phyloP scores from a whole-genome alignment of 2,113 vertebrate genomes.

The Mesoclemmys tuberculata region DNA sequence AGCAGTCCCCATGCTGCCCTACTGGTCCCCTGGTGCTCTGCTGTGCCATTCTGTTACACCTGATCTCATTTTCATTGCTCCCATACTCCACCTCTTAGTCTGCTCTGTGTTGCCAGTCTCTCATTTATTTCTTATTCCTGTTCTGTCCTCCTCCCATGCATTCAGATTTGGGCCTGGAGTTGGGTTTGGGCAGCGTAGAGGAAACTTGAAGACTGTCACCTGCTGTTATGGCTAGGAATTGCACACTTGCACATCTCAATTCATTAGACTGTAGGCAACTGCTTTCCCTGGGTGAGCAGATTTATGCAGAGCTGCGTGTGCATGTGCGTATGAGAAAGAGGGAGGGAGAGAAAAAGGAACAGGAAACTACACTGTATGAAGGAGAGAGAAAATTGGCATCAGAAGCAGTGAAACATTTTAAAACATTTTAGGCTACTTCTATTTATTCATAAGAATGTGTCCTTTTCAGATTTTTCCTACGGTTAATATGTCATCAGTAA shows the following conservation, averaged over 20 bases:
- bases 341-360: not conserved
- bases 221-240: not conserved
- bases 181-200: no score
- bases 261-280: not conserved
- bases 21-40: no score
- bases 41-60: no score
- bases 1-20: no score
- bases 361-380: not conserved
- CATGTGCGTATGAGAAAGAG: not conserved
- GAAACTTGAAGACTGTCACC: not conserved
- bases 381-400: not conserved
- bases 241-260: not conserved
- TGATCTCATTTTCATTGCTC: no score
- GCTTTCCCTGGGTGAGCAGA: no score
- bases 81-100: no score
- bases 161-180: no score
- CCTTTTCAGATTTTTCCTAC: not conserved
- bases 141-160: not conserved
- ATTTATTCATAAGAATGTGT: not conserved
- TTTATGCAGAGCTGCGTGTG: not conserved
- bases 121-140: no score
- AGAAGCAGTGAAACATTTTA: not conserved
- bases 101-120: no score
- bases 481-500: not conserved
- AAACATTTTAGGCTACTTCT: not conserved